Base-by-base conservation (phyloP, 2,888 invertebrate species). In the Lasioglossum pauxillum region DNA sequence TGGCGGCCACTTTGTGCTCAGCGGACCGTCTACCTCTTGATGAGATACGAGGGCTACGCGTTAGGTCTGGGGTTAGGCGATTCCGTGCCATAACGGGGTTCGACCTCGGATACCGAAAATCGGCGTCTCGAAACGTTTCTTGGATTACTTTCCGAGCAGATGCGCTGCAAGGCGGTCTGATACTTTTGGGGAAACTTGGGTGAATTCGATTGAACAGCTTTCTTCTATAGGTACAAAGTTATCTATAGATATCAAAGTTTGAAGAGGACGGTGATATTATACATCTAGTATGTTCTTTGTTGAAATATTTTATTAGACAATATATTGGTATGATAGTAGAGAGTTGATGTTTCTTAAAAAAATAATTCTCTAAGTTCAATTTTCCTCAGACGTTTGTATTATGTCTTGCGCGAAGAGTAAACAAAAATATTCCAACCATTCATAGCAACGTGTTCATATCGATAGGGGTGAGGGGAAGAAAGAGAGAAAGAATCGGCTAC, bases 31-130 rank as follows among this genome's bases (percentile, higher is more conserved):
- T 80, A 87, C 75, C 75, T 72, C 44, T 27, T n/a, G 35, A 57
- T 78, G 75, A 19, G 41, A 75, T 75, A 53, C 16, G 41, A 60
- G 38, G 53, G 80, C 78, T 73, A 86, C 78, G 87, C 80, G 87
- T 67, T 53, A 41, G 31, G 12, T n/a, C 12, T 12, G 57, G 57
- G 57, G 57, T 57, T 57, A 57, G 31, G 74, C 46, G 53, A 23
- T 27, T 69, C 46, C 73, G 35, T 60, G 57, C 41, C 64, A 73
- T 78, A 80, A 80, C 80, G 80, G 79, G 46, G 67, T 74, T 69
- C 35, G 35, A 12, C 35, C 27, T 71, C 49, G 38, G 74, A n/a
- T 67, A 46, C 23, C 75, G 78, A 49, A 60, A 60, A 60, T 53
- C 64, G 71, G n/a, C 53, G 75, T 12, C 27, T 23, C 44, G 16